Evolutionary conservation across 53 echinoderm and acorn worm species (phyloP).

Genomic region (Stichopus horrens): DNA sequence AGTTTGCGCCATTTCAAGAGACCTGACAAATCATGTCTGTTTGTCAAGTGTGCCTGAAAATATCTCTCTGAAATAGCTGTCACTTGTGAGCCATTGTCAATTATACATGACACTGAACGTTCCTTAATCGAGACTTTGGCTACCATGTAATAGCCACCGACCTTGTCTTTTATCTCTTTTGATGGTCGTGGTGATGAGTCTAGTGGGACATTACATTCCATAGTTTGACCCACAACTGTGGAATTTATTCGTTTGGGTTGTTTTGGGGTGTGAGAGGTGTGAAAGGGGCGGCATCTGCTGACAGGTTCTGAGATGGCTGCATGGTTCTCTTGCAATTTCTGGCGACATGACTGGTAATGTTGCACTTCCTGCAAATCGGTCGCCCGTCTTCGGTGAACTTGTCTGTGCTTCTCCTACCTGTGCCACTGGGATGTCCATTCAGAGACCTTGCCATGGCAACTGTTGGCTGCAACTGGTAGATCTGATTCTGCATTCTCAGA

Average conservation of each 20-base stretch:
- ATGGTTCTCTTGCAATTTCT: background rate
- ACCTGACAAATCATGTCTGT: background rate
- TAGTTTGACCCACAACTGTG: background rate
- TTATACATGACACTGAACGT: background rate
- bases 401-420: conserved; percentile 8
- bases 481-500: background rate
- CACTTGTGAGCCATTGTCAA: conserved; percentile 30
- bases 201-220: background rate
- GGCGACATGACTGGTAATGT: conserved; percentile 1
- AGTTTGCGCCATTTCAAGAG: background rate
- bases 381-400: conserved; percentile 17
- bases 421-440: background rate
- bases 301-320: background rate
- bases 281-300: background rate
- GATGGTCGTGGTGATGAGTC: background rate
- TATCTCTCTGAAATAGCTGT: background rate
- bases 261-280: background rate
- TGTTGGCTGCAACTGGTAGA: background rate
- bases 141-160: conserved; percentile 12
- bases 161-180: background rate
- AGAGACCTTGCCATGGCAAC: conserved; percentile 5
- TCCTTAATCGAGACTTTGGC: background rate
- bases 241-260: background rate
- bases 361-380: conserved; percentile 25
- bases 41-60: background rate